These are phyloP conservation scores for Caenorhabditis uteleia DNA, from an alignment of 2,888 invertebrate species.

Conservation along the genomic window DNA sequence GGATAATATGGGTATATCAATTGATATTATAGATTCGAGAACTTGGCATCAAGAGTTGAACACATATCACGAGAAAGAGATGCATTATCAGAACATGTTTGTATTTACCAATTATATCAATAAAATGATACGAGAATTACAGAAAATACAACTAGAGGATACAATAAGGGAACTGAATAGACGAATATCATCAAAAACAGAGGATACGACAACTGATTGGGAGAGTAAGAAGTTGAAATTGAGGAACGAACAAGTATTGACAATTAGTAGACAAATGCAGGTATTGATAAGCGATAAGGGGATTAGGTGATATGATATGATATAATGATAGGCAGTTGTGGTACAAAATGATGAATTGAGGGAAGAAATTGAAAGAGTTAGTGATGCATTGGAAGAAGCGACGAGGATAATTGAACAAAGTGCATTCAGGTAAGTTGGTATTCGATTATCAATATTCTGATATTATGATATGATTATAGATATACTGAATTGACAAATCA, in stretches of 20 bases:
- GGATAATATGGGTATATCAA: no score
- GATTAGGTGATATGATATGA: neutral
- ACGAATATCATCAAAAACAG: slow-evolving; percentile 55
- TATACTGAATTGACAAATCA: slow-evolving; percentile 29
- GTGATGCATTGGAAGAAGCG: slow-evolving; percentile 58
- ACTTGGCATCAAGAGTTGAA: slow-evolving; percentile 51
- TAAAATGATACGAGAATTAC: slow-evolving; percentile 8
- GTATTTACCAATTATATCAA: neutral
- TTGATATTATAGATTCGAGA: slow-evolving; percentile 50
- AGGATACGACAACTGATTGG: slow-evolving; percentile 58
- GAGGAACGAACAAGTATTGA: slow-evolving; percentile 65
- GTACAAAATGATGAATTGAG: slow-evolving; percentile 64
- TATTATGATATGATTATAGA: slow-evolving; percentile 3
- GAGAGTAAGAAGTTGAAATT: slow-evolving; percentile 62
- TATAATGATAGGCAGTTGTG: slow-evolving; percentile 52
- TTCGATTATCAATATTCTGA: neutral
- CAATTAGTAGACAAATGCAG: slow-evolving; percentile 61
- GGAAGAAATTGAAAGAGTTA: slow-evolving; percentile 54
- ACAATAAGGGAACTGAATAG: slow-evolving; percentile 64
- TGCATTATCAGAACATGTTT: slow-evolving; percentile 55
- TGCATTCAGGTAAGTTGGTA: slow-evolving; percentile 40
- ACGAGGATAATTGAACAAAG: slow-evolving; percentile 62
- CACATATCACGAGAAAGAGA: slow-evolving; percentile 58
- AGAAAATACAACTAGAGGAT: slow-evolving; percentile 66
- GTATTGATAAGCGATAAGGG: slow-evolving; percentile 18